phyloP scores from a whole-genome alignment of 2,113 vertebrate genomes.

The Lepidothrix coronata region DNA sequence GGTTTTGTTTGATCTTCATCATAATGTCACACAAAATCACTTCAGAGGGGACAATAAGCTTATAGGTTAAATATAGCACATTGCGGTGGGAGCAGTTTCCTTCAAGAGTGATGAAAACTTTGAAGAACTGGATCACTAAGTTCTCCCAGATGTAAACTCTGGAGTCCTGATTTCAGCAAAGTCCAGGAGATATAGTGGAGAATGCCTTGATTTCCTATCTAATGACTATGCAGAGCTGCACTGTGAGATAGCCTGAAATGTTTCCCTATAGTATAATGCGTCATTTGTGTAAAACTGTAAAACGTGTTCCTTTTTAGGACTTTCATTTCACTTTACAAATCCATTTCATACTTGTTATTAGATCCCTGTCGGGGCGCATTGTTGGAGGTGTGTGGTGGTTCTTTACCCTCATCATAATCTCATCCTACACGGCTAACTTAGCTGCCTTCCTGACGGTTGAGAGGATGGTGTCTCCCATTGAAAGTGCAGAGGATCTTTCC shows the following conservation, averaged over 20 bases:
- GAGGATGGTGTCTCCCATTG: constrained; percentile 98
- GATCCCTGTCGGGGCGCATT: constrained; percentile 98
- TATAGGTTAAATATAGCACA: background rate
- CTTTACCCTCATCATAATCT: constrained; percentile 99
- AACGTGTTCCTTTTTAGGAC: constrained; percentile 53
- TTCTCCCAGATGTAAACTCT: background rate
- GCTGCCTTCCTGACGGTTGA: constrained; percentile 99
- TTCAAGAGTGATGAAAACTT: background rate
- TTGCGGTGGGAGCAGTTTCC: constrained; percentile 1
- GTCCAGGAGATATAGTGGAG: background rate
- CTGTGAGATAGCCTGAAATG: background rate
- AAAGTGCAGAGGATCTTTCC: constrained; percentile 97
- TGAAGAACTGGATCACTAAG: constrained; percentile 12
- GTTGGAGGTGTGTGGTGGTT: constrained; percentile 99
- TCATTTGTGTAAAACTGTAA: constrained; percentile 57
- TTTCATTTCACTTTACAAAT: constrained; percentile 77
- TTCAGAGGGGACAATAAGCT: background rate
- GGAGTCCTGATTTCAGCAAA: background rate
- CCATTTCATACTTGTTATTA: constrained; percentile 81
- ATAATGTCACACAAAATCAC: background rate
- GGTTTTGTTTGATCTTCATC: background rate
- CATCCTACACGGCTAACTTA: constrained; percentile 99
- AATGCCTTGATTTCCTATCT: background rate
- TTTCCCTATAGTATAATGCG: background rate
- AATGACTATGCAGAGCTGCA: background rate